These are phyloP conservation scores for Ptilorrhoa leucosticta DNA, from an alignment of 2,113 vertebrate species.

Conservation along the genomic window DNA sequence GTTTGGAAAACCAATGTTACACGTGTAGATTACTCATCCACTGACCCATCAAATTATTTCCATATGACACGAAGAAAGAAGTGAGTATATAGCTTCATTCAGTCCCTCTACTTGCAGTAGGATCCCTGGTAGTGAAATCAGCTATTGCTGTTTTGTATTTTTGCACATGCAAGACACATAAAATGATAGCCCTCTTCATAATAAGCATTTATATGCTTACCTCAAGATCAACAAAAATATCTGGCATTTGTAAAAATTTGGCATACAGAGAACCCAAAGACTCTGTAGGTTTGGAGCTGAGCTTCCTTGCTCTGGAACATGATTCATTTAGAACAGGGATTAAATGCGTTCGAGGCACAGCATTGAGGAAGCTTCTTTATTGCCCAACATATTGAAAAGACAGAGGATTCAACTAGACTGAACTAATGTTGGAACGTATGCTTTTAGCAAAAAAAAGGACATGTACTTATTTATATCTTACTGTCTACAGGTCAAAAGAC, in stretches of 20 bases:
- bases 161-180: background rate
- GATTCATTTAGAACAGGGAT: background rate
- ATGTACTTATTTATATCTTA: background rate
- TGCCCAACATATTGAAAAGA: background rate
- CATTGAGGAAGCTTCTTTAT: background rate
- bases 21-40: background rate
- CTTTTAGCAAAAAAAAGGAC: background rate
- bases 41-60: background rate
- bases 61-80: background rate
- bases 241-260: background rate
- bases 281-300: background rate
- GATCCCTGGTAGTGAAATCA: background rate
- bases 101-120: background rate
- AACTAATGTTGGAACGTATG: background rate
- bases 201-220: background rate
- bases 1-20: background rate
- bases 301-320: background rate
- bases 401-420: background rate
- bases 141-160: background rate
- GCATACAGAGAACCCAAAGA: background rate
- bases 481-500: background rate
- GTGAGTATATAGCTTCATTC: background rate
- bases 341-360: background rate
- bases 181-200: background rate
- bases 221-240: background rate